Percentiles rank a stretch among this genome's conserved stretches.
Conservation (phyloP, 2,797 vertebrate species). For the Scolopax bukidnonensis region DNA sequence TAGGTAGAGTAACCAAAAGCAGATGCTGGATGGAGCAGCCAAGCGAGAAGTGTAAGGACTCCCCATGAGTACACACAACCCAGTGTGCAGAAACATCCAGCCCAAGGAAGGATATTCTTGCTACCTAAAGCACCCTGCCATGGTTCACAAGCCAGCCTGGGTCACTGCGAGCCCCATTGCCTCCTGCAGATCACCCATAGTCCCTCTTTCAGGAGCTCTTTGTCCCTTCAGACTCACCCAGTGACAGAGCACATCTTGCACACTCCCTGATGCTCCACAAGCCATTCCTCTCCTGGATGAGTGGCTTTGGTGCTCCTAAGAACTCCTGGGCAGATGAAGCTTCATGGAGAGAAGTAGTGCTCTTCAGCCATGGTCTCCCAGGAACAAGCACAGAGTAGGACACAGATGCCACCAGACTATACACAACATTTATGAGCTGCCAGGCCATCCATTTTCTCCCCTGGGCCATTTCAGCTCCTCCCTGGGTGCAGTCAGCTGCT, state of each 20-base stretch:
- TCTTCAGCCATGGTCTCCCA: background rate
- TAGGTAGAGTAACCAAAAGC: constrained; percentile 46
- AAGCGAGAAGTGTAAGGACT: background rate
- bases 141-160: background rate
- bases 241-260: background rate
- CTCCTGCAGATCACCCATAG: background rate
- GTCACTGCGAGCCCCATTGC: background rate
- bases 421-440: background rate
- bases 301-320: background rate
- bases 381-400: background rate
- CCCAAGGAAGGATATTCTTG: background rate
- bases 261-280: background rate
- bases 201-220: background rate
- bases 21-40: constrained; percentile 62
- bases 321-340: background rate
- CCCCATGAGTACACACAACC: background rate
- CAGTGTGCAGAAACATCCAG: background rate
- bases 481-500: background rate
- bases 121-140: background rate
- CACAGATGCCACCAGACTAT: background rate
- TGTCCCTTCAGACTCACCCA: accelerated
- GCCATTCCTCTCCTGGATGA: background rate
- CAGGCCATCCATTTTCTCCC: background rate
- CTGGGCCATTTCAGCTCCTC: background rate
- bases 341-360: background rate